Percentiles rank a stretch among this genome's conserved stretches.
Evolutionary conservation across 2,888 invertebrate genomes (phyloP).

Genomic region (Aleiodes leptofemur): DNA sequence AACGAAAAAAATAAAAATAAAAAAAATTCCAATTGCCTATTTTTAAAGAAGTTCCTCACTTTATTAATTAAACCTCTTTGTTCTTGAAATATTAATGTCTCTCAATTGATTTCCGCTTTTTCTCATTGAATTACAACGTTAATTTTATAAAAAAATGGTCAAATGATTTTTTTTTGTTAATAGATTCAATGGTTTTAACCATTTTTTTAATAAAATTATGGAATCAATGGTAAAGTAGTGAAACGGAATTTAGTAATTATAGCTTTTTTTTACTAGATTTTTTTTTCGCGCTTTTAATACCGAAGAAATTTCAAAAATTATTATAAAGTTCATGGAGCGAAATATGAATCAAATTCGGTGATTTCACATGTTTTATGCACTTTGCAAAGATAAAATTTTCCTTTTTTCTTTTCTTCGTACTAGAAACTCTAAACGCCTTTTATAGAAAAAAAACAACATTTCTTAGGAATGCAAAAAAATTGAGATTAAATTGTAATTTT

Average conservation of each 20-base stretch:
- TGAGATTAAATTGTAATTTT: no score
- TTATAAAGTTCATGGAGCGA: no score
- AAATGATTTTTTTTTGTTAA: neutral
- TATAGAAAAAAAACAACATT: no score
- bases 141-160: neutral
- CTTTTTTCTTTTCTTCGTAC: no score
- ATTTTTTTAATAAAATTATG: constrained; percentile 14
- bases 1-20: neutral
- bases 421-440: no score
- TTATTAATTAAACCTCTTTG: neutral
- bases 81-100: neutral
- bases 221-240: neutral
- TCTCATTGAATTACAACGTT: neutral
- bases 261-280: neutral
- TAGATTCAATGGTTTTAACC: neutral
- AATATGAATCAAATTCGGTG: no score
- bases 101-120: neutral
- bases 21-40: neutral
- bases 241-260: neutral
- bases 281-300: no score
- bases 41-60: no score
- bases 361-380: no score
- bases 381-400: no score
- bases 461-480: no score
- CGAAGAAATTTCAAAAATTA: no score